Conservation (phyloP, 1,140 invertebrate genomes). For the Drosophila repleta region DNA sequence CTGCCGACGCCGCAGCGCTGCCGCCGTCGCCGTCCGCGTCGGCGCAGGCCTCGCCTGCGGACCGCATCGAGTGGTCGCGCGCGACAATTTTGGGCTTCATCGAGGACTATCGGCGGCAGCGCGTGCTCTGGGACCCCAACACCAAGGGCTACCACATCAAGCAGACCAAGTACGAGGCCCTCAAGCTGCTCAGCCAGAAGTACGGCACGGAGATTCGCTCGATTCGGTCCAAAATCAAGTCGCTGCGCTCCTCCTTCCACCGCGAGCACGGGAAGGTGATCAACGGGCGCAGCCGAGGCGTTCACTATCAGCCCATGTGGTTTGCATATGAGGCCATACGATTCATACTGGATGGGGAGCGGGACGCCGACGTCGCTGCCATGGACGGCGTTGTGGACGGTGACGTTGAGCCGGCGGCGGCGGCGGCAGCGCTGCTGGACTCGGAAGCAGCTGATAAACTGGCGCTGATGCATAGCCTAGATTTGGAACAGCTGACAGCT, state of each 20-base stretch:
- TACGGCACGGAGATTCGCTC: conserved; percentile 81
- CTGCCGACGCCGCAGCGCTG: conserved; percentile 59
- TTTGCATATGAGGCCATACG: conserved; percentile 82
- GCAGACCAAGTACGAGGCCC: conserved; percentile 79
- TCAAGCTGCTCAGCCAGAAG: conserved; percentile 73
- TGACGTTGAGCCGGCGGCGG: conserved; percentile 39
- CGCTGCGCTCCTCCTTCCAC: conserved; percentile 79
- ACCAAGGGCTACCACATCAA: conserved; percentile 83
- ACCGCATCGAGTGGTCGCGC: conserved; percentile 82
- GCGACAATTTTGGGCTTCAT: conserved; percentile 78
- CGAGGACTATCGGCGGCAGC: conserved; percentile 76
- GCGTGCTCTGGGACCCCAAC: conserved; percentile 81
- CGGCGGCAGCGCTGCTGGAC: conserved; percentile 31
- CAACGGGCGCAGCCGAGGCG: conserved; percentile 70
- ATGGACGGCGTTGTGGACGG: conserved; percentile 32
- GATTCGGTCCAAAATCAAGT: conserved; percentile 81
- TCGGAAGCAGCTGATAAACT: conserved; percentile 63
- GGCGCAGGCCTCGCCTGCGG: conserved; percentile 41
- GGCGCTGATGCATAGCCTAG: conserved; percentile 67
- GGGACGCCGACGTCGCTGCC: conserved; percentile 43
- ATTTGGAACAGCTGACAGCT: conserved; percentile 69
- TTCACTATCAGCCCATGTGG: conserved; percentile 83
- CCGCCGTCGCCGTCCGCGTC: conserved; percentile 28
- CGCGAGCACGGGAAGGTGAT: conserved; percentile 80
- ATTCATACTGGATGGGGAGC: conserved; percentile 76